Percentiles rank a stretch among this genome's conserved stretches.
Evolutionary conservation across 2,888 invertebrate species (phyloP).

Genomic region (Pristionchus arcanus): DNA sequence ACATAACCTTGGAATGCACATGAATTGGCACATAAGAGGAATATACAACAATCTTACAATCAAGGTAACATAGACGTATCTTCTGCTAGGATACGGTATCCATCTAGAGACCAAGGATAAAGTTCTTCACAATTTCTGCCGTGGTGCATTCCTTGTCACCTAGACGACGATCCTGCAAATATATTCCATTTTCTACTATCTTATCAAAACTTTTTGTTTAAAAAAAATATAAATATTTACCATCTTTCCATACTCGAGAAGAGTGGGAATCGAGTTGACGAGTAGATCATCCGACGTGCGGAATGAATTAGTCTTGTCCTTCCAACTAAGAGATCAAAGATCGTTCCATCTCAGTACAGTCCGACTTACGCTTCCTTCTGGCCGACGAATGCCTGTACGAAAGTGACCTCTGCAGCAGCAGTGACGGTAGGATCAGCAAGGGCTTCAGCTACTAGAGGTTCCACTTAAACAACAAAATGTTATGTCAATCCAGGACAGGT

Average conservation of each 20-base stretch:
- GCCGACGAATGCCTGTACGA: slow-evolving; percentile 45
- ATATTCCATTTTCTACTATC: background rate
- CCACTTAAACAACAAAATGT: background rate
- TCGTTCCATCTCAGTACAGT: background rate
- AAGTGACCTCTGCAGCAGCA: slow-evolving; percentile 28
- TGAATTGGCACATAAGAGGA: background rate
- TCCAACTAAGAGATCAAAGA: slow-evolving; percentile 54
- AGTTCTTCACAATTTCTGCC: slow-evolving; percentile 34
- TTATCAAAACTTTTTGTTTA: background rate
- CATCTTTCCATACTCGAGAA: slow-evolving; percentile 54
- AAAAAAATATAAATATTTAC: background rate
- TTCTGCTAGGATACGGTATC: background rate
- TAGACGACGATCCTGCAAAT: slow-evolving; percentile 43
- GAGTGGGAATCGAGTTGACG: slow-evolving; percentile 53
- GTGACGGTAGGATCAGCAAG: background rate
- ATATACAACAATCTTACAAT: background rate
- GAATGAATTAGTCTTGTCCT: slow-evolving; percentile 54
- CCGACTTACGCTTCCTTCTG: slow-evolving; percentile 48
- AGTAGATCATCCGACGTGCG: slow-evolving; percentile 50
- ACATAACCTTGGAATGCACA: slow-evolving; percentile 24
- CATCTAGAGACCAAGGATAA: slow-evolving; percentile 36
- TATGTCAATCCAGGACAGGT: background rate
- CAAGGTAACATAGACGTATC: background rate
- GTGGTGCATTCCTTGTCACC: slow-evolving; percentile 54
- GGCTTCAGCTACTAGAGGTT: slow-evolving; percentile 39